Evolutionary conservation across 2,888 invertebrate genomes (phyloP), one percentile per base, ranked within the genome.

Genomic region (Meta bourneti): DNA sequence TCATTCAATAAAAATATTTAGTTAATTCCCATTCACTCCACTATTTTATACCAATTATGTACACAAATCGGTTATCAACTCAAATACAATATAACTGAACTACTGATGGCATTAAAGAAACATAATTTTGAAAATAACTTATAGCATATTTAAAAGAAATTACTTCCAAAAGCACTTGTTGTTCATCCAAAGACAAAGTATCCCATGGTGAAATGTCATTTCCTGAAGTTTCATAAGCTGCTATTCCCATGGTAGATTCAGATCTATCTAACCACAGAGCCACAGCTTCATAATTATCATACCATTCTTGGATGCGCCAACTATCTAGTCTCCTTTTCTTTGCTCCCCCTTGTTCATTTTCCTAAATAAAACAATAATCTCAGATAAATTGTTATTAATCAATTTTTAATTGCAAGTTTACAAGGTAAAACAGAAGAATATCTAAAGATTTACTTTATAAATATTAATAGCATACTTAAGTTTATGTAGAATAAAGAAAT

Each of bases 141-240:
- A 51, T 34, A 34, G 6, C n/a, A 13, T 9, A 16, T 51, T 61
- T 89, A 19, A 54, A 54, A 34, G 13, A 71, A 13, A 70, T 83
- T 93, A 95, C 96, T 93, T 96, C 96, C 93, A 96, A 96, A 11
- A 96, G 95, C 8, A 95, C 95, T 90, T 95, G 95, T 91, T 96
- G 95, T 80, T 96, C 96, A 81, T 96, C 95, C 5, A 95, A 95
- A 90, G 95, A 95, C 51, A 96, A 93, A 81, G 95, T 95, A 87
- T 95, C 97, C 94, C 97, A 96, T 11, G 97, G 96, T 95, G 90
- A 91, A 19, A 85, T 49, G 85, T 97, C 97, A 94, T 96, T 96
- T 52, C 93, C 97, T 95, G 94, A 96, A 96, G 95, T 97, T 97
- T 54, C 96, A 95, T 93, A 90, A 8, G 96, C 96, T 93, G 96